Evolutionary conservation across 2,888 invertebrate species (phyloP).

Genomic region (Nebria salina): DNA sequence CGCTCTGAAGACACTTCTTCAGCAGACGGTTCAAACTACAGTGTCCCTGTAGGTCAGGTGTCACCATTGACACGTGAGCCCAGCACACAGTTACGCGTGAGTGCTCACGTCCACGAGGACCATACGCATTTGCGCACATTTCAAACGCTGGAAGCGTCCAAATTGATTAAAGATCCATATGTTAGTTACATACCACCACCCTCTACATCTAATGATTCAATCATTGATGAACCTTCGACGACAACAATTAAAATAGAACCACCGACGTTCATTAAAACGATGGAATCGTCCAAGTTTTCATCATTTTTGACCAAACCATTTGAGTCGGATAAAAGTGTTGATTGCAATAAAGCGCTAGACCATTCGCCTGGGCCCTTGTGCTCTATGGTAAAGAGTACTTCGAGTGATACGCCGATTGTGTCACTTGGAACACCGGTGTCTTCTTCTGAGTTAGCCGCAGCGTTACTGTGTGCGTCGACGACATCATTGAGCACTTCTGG

Average conservation of each 20-base stretch:
- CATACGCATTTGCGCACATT: conserved; percentile 40
- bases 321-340: conserved; percentile 45
- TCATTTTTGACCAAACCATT: conserved; percentile 37
- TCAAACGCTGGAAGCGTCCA: conserved; percentile 40
- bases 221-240: not conserved
- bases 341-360: conserved; percentile 13
- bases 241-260: conserved; percentile 49
- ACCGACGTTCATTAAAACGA: conserved; percentile 60
- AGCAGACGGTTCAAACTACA: conserved; percentile 54
- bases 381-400: conserved; percentile 63
- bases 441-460: conserved; percentile 65
- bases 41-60: conserved; percentile 53
- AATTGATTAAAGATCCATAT: conserved; percentile 33
- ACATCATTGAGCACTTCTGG: conserved; percentile 61
- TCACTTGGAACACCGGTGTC: conserved; percentile 65
- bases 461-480: conserved; percentile 66
- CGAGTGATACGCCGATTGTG: conserved; percentile 61
- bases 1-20: conserved; percentile 56
- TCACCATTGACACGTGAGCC: conserved; percentile 49
- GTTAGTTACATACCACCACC: not conserved
- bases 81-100: not conserved
- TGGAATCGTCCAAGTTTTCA: conserved; percentile 61
- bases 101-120: conserved; percentile 58
- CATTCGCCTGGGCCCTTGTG: conserved; percentile 16
- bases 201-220: not conserved